Evolutionary conservation across 2,888 invertebrate genomes (phyloP), one percentile per base, ranked within the genome.

Genomic region (Drosophila picticornis): DNA sequence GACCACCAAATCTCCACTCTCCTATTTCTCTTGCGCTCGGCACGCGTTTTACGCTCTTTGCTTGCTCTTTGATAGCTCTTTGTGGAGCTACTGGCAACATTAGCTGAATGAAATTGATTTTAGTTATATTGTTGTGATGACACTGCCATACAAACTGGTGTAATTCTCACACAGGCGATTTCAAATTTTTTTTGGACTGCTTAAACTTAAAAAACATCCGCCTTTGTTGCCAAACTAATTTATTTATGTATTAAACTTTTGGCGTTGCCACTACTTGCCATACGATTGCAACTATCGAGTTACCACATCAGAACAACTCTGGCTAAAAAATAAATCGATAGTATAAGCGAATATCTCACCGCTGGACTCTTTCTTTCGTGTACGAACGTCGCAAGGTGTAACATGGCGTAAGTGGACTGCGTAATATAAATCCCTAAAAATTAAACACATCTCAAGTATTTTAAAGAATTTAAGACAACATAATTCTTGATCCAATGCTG

Each of bases 401-500:
- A 83, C 84, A 92, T 92, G 92, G 85, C 92, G 92, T 92, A 84
- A 92, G 92, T 92, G 13, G 11, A 13, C 2, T 31, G 1, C n/a
- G 5, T 46, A 3, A 13, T 59, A 38, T 67, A 64, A 78, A 89
- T 90, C 81, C 55, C 29, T 0, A 25, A 62, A 74, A 67, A 70
- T 66, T 48, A 9, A 11, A 13, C 7, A 16, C 62, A 86, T 88
- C 85, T 0, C 19, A 1, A 2, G n/a, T 56, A 40, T 60, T 68
- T 75, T 40, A 56, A 22, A 29, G 4, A 7, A 64, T 52, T 34
- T 72, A 53, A n/a, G 0, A 0, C 2, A 5, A 7, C n/a, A 43
- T 61, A 9, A 46, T 46, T 1, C 6, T 48, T 2, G 9, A 22
- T 38, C 7, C 13, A 40, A 55, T 48, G 46, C 16, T 29, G 25